phyloP scores from a whole-genome alignment of 23 tunicate species.

The Aplidium turbinatum region DNA sequence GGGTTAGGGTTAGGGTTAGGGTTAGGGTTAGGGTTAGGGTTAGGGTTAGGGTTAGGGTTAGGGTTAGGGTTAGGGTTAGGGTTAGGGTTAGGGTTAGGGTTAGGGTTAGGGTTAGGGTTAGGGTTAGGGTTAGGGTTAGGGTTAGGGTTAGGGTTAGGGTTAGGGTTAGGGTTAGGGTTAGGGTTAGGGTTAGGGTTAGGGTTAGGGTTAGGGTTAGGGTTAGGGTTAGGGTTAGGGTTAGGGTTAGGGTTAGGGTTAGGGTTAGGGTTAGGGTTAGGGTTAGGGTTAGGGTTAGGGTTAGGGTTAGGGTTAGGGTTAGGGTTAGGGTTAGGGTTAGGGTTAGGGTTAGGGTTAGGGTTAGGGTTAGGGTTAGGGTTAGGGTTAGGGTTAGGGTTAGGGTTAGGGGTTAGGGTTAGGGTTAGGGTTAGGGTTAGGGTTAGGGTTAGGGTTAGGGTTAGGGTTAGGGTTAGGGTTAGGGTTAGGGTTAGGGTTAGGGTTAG shows the following conservation, averaged over 20 bases:
- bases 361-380: constrained; percentile 91
- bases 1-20: too few relatives aligned
- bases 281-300: constrained; percentile 74
- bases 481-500: constrained; percentile 70
- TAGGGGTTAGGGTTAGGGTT: too few relatives aligned
- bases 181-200: too few relatives aligned
- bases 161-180: too few relatives aligned
- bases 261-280: constrained; percentile 63
- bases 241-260: constrained; percentile 64
- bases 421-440: constrained; percentile 72
- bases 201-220: too few relatives aligned
- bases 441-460: constrained; percentile 73
- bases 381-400: constrained; percentile 78
- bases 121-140: too few relatives aligned
- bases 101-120: too few relatives aligned
- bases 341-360: constrained; percentile 90
- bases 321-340: constrained; percentile 87
- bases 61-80: too few relatives aligned
- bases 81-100: too few relatives aligned
- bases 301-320: constrained; percentile 78
- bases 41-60: too few relatives aligned
- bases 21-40: too few relatives aligned
- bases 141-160: too few relatives aligned
- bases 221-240: constrained; percentile 62
- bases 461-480: constrained; percentile 71